phyloP scores from a whole-genome alignment of 2,797 vertebrate species.

The Ibycter americanus region DNA sequence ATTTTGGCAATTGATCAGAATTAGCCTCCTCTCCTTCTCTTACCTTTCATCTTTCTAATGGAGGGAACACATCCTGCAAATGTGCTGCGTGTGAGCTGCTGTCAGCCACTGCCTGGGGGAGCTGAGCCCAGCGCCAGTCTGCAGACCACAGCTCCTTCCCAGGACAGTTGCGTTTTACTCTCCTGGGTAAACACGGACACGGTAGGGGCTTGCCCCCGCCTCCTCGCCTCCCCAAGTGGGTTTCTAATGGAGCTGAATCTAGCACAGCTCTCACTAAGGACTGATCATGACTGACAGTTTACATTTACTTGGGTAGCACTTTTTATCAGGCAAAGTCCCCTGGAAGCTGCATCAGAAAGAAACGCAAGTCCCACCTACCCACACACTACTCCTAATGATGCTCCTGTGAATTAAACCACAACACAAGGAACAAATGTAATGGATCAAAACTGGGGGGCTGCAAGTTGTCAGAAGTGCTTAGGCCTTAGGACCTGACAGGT shows the following conservation, averaged over 20 bases:
- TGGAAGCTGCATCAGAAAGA: not conserved
- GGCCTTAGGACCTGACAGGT: not conserved
- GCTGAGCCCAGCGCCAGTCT: not conserved
- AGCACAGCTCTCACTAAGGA: not conserved
- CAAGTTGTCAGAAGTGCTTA: not conserved
- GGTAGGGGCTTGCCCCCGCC: accelerated
- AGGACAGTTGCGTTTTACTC: not conserved
- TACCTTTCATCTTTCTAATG: not conserved
- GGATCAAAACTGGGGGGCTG: not conserved
- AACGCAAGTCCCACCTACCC: not conserved
- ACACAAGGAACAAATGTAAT: not conserved
- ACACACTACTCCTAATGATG: not conserved
- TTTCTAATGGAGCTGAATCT: not conserved
- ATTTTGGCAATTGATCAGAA: slow-evolving; percentile 11
- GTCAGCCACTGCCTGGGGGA: not conserved
- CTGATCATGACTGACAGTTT: not conserved
- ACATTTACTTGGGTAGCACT: not conserved
- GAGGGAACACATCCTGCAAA: accelerated
- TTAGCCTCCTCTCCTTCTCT: not conserved
- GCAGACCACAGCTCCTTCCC: not conserved
- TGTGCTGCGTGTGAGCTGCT: not conserved
- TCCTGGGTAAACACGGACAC: not conserved
- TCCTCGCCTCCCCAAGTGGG: not conserved
- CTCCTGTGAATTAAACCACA: not conserved
- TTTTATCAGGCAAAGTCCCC: not conserved